phyloP scores from a whole-genome alignment of 2,113 vertebrate species.

The Cephalopterus ornatus region DNA sequence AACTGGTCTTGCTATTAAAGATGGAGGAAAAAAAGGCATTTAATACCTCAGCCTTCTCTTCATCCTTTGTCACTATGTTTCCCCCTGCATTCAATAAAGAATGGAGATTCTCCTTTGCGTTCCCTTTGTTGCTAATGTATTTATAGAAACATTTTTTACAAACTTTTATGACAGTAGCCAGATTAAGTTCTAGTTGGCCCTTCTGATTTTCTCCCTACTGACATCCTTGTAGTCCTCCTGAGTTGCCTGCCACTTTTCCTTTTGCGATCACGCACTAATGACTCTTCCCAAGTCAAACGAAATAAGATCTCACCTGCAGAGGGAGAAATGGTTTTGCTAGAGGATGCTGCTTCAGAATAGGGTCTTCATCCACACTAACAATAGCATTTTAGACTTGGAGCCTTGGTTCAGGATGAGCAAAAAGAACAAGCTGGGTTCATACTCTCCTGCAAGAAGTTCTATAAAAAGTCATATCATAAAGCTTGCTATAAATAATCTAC shows the following conservation, averaged over 20 bases:
- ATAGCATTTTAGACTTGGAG: neutral
- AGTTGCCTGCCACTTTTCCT: neutral
- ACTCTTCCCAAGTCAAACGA: neutral
- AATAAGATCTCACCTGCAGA: neutral
- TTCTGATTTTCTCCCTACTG: neutral
- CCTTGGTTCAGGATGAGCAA: neutral
- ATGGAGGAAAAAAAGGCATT: neutral
- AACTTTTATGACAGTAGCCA: neutral
- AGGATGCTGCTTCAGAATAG: neutral
- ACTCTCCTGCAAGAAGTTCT: neutral
- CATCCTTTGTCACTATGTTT: neutral
- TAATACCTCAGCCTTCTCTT: neutral
- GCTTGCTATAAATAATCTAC: constrained; percentile 41
- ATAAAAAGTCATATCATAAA: neutral
- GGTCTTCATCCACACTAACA: neutral
- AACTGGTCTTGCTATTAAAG: neutral
- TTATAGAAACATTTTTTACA: neutral
- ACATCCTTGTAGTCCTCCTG: neutral
- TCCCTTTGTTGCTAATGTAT: neutral
- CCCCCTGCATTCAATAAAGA: neutral
- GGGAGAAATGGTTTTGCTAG: neutral
- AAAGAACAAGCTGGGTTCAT: neutral
- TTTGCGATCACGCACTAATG: neutral
- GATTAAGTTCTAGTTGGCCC: neutral
- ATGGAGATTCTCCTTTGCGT: neutral